Conservation (phyloP, 2,888 invertebrate species). For the Hydroisotoma schaefferi region DNA sequence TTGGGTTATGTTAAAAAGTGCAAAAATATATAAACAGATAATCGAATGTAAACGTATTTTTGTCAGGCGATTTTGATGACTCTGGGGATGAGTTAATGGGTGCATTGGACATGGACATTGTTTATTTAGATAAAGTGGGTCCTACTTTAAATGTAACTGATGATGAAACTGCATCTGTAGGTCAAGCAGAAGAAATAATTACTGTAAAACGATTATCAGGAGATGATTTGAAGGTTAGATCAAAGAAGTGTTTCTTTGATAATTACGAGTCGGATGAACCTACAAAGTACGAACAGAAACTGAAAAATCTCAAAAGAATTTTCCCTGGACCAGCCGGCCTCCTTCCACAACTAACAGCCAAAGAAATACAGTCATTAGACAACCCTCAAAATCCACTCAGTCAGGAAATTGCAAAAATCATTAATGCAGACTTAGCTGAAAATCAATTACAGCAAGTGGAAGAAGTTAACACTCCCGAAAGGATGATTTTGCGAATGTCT, state of each 20-base stretch:
- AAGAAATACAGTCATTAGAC: constrained; percentile 19
- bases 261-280: not conserved
- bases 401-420: constrained; percentile 20
- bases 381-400: constrained; percentile 17
- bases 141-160: too few relatives aligned
- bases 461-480: not conserved
- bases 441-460: not conserved
- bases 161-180: not conserved
- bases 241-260: not conserved
- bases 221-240: too few relatives aligned
- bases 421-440: constrained; percentile 7
- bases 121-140: too few relatives aligned
- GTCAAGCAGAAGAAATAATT: too few relatives aligned
- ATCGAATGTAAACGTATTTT: too few relatives aligned
- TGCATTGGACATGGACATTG: not conserved
- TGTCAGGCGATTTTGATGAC: constrained; percentile 12
- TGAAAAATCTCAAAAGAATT: constrained; percentile 18
- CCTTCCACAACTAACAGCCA: constrained; percentile 25
- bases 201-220: too few relatives aligned
- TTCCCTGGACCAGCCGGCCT: constrained; percentile 44
- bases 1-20: too few relatives aligned
- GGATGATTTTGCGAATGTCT: constrained; percentile 1
- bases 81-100: constrained; percentile 4
- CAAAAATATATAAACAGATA: too few relatives aligned
- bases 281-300: not conserved